Evolutionary conservation across 2,113 vertebrate genomes (phyloP).

Genomic region (Rhea pennata): DNA sequence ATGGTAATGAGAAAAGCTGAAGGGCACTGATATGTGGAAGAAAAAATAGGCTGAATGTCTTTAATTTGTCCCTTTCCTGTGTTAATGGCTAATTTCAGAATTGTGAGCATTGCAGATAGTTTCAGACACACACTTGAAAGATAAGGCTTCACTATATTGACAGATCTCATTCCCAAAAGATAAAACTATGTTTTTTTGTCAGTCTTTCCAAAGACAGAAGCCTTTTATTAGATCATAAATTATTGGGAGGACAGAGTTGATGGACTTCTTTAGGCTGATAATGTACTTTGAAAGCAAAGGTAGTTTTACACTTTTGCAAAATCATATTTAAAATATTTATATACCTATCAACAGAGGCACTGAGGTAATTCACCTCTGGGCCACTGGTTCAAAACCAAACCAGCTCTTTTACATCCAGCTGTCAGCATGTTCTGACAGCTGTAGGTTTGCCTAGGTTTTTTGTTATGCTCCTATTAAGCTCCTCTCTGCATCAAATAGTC

Average conservation of each 20-base stretch:
- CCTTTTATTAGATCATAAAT: conserved; percentile 70
- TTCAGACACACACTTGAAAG: not conserved
- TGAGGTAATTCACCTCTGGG: conserved; percentile 66
- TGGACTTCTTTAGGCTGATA: conserved; percentile 69
- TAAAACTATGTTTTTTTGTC: conserved; percentile 47
- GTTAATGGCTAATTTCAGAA: not conserved
- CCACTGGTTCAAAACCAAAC: conserved; percentile 53
- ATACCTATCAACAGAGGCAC: conserved; percentile 55
- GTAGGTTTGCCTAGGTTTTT: not conserved
- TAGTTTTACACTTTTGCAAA: conserved; percentile 70
- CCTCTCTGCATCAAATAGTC: not conserved
- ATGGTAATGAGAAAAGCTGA: conserved; percentile 59
- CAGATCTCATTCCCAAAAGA: conserved; percentile 23
- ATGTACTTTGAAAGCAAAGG: conserved; percentile 72
- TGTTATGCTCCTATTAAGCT: not conserved
- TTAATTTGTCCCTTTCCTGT: conserved; percentile 32
- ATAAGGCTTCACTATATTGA: not conserved
- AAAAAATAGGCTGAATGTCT: conserved; percentile 23
- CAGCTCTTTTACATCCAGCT: conserved; percentile 19
- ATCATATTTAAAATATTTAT: conserved; percentile 73
- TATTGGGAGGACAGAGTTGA: conserved; percentile 65
- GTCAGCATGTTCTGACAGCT: not conserved
- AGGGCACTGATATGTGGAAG: conserved; percentile 22
- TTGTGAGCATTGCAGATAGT: not conserved
- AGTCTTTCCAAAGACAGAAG: conserved; percentile 57